Conservation (phyloP, 2,797 vertebrate genomes). For the Sardinella longiceps region DNA sequence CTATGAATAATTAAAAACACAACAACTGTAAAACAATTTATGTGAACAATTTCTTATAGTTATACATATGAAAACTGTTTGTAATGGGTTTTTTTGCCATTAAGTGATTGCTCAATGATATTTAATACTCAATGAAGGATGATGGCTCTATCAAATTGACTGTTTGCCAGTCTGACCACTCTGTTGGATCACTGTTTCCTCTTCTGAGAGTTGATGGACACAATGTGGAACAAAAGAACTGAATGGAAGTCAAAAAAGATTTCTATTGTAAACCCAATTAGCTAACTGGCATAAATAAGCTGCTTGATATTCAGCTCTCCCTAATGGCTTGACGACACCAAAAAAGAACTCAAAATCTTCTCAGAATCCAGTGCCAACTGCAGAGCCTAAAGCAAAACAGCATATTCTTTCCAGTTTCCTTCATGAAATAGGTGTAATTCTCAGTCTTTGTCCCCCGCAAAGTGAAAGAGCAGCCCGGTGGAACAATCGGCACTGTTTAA, state of each 20-base stretch:
- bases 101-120: no score
- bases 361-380: not conserved
- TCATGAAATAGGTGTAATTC: not conserved
- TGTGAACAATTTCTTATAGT: not conserved
- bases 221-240: not conserved
- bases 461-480: not conserved
- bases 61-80: no score
- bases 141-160: not conserved
- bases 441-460: not conserved
- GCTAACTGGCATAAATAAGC: not conserved
- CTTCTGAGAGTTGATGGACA: not conserved
- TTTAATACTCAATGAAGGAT: not conserved
- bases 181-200: not conserved
- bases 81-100: no score
- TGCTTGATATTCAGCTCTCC: not conserved
- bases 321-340: not conserved
- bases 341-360: no score
- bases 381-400: not conserved
- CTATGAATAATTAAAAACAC: no score
- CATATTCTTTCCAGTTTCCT: not conserved
- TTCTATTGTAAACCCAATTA: not conserved
- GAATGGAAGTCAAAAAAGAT: not conserved
- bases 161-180: not conserved
- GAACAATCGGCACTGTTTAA: not conserved
- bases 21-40: no score